These are phyloP conservation scores for Hypocryptadius cinnamomeus DNA, from an alignment of 2,113 vertebrate species.

Conservation along the genomic window DNA sequence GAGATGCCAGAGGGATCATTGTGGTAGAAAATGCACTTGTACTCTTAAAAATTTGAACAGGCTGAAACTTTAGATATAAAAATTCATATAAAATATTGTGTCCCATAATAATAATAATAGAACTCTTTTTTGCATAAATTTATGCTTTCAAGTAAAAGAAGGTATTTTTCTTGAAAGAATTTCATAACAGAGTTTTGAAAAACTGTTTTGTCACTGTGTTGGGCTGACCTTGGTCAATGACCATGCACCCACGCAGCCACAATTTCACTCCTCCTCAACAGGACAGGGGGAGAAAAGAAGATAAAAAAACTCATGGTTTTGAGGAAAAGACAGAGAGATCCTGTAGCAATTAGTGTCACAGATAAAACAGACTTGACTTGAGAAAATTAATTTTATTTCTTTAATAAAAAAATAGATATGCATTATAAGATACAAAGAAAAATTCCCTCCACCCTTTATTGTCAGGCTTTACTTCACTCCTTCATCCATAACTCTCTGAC, in stretches of 20 bases:
- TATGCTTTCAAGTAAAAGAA: background rate
- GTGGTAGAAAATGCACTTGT: background rate
- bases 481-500: background rate
- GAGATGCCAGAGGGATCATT: background rate
- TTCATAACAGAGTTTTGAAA: background rate
- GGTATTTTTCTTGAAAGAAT: background rate
- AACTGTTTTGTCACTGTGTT: background rate
- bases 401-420: background rate
- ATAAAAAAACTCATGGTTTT: background rate
- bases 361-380: background rate
- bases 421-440: background rate
- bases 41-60: background rate
- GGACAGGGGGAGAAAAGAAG: background rate
- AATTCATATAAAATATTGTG: background rate
- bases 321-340: background rate
- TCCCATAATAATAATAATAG: background rate
- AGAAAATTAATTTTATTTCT: background rate
- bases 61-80: background rate
- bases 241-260: rapidly evolving
- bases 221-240: background rate
- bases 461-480: background rate
- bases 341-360: background rate
- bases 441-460: background rate
- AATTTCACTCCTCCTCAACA: background rate
- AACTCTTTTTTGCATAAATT: background rate